Percentiles rank a stretch among this genome's conserved stretches.
Conservation (phyloP, 2,888 invertebrate species). For the Merodon equestris region DNA sequence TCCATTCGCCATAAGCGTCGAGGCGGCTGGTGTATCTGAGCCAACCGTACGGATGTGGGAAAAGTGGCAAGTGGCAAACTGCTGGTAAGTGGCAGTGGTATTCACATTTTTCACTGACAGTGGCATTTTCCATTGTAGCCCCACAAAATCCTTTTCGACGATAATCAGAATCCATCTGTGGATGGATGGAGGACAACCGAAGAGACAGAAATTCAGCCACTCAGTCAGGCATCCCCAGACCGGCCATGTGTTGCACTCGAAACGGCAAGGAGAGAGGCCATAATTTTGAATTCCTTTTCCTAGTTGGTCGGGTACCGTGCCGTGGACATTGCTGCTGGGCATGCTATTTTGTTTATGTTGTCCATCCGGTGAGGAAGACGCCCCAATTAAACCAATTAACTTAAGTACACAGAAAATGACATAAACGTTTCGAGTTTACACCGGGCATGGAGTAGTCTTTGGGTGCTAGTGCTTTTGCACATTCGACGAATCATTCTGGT, state of each 20-base stretch:
- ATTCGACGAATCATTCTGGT: not conserved
- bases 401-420: slow-evolving; percentile 50
- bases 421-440: slow-evolving; percentile 29
- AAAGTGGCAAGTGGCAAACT: too few relatives aligned
- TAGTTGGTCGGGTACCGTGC: too few relatives aligned
- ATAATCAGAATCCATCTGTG: too few relatives aligned
- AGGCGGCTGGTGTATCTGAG: not conserved
- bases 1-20: slow-evolving; percentile 10
- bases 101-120: slow-evolving; percentile 4
- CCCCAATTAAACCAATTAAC: slow-evolving; percentile 63
- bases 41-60: too few relatives aligned
- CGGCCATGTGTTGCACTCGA: slow-evolving; percentile 14
- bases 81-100: too few relatives aligned
- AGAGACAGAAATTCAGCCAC: too few relatives aligned
- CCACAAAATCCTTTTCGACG: not conserved
- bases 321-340: too few relatives aligned
- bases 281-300: slow-evolving; percentile 8
- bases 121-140: slow-evolving; percentile 9
- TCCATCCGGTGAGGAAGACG: slow-evolving; percentile 14
- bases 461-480: slow-evolving; percentile 12
- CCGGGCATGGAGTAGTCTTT: not conserved
- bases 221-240: not conserved
- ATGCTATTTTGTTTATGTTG: not conserved
- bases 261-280: not conserved
- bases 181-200: too few relatives aligned